Evolutionary conservation across 2,113 vertebrate genomes (phyloP).

Genomic region (Macroglossus sobrinus): DNA sequence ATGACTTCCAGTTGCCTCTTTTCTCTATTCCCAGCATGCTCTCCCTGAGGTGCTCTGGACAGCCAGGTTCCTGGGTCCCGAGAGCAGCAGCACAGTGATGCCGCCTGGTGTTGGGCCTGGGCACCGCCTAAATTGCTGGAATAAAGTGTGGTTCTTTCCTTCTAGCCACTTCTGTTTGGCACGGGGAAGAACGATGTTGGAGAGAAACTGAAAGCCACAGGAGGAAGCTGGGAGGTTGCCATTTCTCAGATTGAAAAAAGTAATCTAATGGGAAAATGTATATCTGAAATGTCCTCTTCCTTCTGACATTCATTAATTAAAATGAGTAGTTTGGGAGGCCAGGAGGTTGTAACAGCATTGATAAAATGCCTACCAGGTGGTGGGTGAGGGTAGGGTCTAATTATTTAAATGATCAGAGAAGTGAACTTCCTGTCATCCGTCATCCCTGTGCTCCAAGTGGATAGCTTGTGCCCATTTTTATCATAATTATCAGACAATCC

Average conservation of each 20-base stretch:
- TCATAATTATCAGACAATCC: not conserved
- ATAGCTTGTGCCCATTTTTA: not conserved
- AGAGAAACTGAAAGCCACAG: not conserved
- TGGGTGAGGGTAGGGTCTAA: not conserved
- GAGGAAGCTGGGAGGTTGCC: not conserved
- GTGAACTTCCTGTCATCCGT: not conserved
- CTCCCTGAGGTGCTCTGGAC: constrained; percentile 8
- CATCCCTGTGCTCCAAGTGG: not conserved
- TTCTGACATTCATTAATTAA: not conserved
- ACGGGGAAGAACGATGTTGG: not conserved
- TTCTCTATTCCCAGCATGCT: not conserved
- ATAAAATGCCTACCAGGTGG: not conserved
- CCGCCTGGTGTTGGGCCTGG: not conserved
- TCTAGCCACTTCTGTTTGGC: not conserved
- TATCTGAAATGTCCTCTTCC: not conserved
- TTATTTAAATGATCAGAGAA: not conserved
- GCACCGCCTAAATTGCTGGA: not conserved
- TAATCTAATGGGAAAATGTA: not conserved
- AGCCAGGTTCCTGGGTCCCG: not conserved
- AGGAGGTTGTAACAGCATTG: not conserved
- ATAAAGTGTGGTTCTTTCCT: not conserved
- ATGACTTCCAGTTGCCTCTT: constrained; percentile 60
- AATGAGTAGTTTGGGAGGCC: not conserved
- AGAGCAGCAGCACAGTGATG: not conserved
- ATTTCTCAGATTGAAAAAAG: not conserved